Evolutionary conservation across 1,140 invertebrate species (phyloP).

Genomic region (Aphelenchoides fujianensis): DNA sequence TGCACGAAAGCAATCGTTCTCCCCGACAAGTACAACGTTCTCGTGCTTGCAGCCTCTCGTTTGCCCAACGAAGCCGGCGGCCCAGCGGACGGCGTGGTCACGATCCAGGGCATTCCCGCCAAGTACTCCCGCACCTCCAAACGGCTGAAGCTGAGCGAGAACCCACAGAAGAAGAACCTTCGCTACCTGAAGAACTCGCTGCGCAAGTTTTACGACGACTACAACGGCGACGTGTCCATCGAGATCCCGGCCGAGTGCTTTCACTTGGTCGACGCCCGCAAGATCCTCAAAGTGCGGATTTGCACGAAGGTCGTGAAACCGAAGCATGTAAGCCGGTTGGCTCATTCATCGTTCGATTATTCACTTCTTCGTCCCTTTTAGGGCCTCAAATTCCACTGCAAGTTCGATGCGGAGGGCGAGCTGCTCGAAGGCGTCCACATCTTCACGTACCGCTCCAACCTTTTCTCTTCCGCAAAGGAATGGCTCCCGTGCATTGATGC

Average conservation of each 20-base stretch:
- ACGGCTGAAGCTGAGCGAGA: conserved; percentile 19
- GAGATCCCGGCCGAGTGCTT: conserved; percentile 32
- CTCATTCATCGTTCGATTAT: not conserved
- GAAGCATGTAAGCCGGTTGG: conserved; percentile 29
- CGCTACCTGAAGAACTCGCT: conserved; percentile 28
- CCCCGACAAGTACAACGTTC: no score
- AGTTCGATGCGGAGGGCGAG: conserved; percentile 23
- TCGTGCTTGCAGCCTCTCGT: conserved; percentile 39
- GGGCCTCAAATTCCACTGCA: conserved; percentile 43
- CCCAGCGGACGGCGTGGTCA: conserved; percentile 30
- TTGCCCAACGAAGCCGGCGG: conserved; percentile 40
- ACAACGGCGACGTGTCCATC: conserved; percentile 34
- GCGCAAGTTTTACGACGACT: conserved; percentile 12
- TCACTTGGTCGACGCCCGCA: conserved; percentile 15
- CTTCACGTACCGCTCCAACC: conserved; percentile 42
- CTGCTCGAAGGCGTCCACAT: conserved; percentile 33
- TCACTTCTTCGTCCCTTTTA: conserved; percentile 30
- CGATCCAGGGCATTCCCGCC: conserved; percentile 32
- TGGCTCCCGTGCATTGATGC: conserved; percentile 49
- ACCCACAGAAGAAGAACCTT: conserved; percentile 26
- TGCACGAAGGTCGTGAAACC: conserved; percentile 31
- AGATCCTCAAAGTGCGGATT: conserved; percentile 31
- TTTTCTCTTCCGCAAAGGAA: conserved; percentile 42
- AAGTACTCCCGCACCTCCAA: conserved; percentile 29
- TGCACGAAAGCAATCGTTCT: not conserved